Evolutionary conservation across 1,140 invertebrate species (phyloP), one percentile per base, ranked within the genome.

Genomic region (Octopus bimaculoides): DNA sequence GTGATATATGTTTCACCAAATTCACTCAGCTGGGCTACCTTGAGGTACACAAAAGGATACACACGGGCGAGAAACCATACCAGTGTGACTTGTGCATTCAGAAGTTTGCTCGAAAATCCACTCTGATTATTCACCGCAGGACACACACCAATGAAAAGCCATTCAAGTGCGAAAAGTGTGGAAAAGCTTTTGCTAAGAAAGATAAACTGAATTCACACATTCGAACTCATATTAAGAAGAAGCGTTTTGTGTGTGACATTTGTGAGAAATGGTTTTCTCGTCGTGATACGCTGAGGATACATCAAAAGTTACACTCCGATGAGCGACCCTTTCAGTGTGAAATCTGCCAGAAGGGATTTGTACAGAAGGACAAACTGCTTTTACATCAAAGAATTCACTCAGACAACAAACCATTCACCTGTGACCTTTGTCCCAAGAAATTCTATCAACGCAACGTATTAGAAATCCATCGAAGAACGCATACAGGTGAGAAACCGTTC

Each of bases 401-500:
- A 5, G 80, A 80, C 4, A 80, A 83, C 56, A 83, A 80, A 26
- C 95, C 95, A 0, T 95, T 97, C 91, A 96, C 96, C 85, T 96
- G 95, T 87, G 94, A 94, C 0, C 10, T 66, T 6, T 83, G 82
- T 76, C 17, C 52, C 52, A 81, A 80, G 73, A 20, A 54, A 12
- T 83, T 83, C 66, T 73, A 75, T 14, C 81, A 78, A 14, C 71
- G 56, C n/a, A 77, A 77, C 52, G 77, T 75, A 4, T 77, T 80
- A 9, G 56, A 71, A 41, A 97, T 96, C 0, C 96, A 97, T 88
- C 92, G 97, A 14, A 90, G 97, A 12, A 97, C 96, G 0, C 97
- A 98, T 74, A 98, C 96, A 1, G 96, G 97, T 86, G 96, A 97
- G 83, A 97, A 97, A 88, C 97, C 97, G 0, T 97, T 97, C 91